Evolutionary conservation across 2,797 vertebrate genomes (phyloP), one percentile per base, ranked within the genome.

Genomic region (Cottoperca gobio): DNA sequence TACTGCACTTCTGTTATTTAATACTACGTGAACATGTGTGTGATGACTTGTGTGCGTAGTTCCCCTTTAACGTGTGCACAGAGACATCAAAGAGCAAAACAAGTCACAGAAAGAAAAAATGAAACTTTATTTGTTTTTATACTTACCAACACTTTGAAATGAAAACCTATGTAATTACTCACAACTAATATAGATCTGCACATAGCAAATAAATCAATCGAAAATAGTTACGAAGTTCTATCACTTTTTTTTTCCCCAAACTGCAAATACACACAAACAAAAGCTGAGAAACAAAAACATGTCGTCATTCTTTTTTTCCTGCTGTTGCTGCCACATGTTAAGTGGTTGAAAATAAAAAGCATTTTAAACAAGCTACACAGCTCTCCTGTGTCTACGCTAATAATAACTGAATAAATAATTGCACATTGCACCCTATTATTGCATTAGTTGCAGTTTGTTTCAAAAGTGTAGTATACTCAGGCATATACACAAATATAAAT

Each of bases 361-460:
- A 19, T 48, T 64, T 72, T 62, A 65, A 70, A 76, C 70, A 86
- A 83, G 75, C 84, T 82, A 81, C 83, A 84, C 79, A 69, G 62
- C 86, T 89, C 65, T 81, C 72, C 71, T 73, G 73, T 57, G 26
- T 78, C 83, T 90, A 90, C 11, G 64, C 81, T 81, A 87, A 73
- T 70, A 88, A 78, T 75, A 83, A 91, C 60, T 78, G 73, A 89
- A 91, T 93, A 89, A 90, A 91, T 91, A 92, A 93, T 93, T 93
- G 92, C 92, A 94, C 93, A 91, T 93, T 86, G 89, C 87, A 93
- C 91, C 91, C 86, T 91, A 91, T 94, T 94, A 94, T 94, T 94
- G 93, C 93, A 91, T 94, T 87, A 90, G 85, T 91, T 93, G 91
- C 91, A 92, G 91, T 91, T 92, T 84, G 88, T 88, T 89, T 87